Conservation (phyloP, 2,888 invertebrate genomes). For the Hemistola chrysoprasaria region DNA sequence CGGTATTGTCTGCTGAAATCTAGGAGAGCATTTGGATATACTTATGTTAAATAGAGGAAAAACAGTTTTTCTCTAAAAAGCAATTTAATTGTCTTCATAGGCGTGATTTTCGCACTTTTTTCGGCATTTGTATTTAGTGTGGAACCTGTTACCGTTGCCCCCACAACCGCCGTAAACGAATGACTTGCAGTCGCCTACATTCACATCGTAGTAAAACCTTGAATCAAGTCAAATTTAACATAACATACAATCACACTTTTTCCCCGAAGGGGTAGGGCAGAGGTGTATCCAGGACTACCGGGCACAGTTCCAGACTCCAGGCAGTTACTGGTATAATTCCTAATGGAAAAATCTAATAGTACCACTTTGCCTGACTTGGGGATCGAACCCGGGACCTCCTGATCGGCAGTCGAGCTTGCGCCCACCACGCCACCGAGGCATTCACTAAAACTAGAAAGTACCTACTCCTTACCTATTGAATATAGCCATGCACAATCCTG, state of each 20-base stretch:
- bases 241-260: too few relatives aligned
- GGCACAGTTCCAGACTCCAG: too few relatives aligned
- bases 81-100: background rate
- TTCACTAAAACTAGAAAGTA: conserved; percentile 1
- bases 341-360: too few relatives aligned
- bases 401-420: too few relatives aligned
- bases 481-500: conserved; percentile 50
- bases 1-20: conserved; percentile 7
- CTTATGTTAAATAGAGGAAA: too few relatives aligned
- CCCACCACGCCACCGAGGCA: too few relatives aligned
- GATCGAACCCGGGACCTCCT: too few relatives aligned
- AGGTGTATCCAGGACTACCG: too few relatives aligned
- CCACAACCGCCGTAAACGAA: conserved; percentile 63
- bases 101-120: conserved; percentile 9
- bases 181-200: conserved; percentile 39
- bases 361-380: too few relatives aligned
- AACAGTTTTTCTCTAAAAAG: too few relatives aligned
- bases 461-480: conserved; percentile 40
- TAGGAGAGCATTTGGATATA: background rate
- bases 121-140: conserved; percentile 30
- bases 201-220: conserved; percentile 54
- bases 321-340: too few relatives aligned
- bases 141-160: conserved; percentile 56
- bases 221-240: background rate
- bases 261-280: too few relatives aligned